Conservation (phyloP, 2,888 invertebrate genomes). For the Camponotus fellah region DNA sequence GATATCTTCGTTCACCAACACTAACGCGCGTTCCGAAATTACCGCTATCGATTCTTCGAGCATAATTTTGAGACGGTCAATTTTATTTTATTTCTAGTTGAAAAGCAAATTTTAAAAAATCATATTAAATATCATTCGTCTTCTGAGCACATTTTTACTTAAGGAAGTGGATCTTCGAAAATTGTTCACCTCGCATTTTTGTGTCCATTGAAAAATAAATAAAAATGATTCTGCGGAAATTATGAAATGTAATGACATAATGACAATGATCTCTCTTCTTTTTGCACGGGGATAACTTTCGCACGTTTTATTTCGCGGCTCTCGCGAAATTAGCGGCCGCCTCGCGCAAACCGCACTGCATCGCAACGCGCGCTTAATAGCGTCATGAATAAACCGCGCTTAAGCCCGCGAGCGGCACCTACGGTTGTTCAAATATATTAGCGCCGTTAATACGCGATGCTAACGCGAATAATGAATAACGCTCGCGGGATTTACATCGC, state of each 20-base stretch:
- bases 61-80: neutral
- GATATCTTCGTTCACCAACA: conserved; percentile 1
- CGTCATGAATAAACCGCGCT: conserved; percentile 46
- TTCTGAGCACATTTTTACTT: neutral
- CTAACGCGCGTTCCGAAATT: conserved; percentile 2
- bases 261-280: conserved; percentile 1
- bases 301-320: neutral
- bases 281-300: neutral
- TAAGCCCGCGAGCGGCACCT: conserved; percentile 54
- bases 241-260: conserved; percentile 7
- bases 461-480: conserved; percentile 55
- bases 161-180: neutral
- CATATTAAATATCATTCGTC: too few species aligned
- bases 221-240: neutral
- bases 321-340: conserved; percentile 12
- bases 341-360: neutral
- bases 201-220: neutral
- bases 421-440: conserved; percentile 54
- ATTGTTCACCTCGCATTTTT: neutral
- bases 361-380: conserved; percentile 42
- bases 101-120: neutral
- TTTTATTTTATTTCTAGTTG: neutral
- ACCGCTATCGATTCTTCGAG: neutral
- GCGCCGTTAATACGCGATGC: conserved; percentile 49
- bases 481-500: conserved; percentile 46